Conservation (phyloP, 2,797 vertebrate species). For the Enteromius anoplus region DNA sequence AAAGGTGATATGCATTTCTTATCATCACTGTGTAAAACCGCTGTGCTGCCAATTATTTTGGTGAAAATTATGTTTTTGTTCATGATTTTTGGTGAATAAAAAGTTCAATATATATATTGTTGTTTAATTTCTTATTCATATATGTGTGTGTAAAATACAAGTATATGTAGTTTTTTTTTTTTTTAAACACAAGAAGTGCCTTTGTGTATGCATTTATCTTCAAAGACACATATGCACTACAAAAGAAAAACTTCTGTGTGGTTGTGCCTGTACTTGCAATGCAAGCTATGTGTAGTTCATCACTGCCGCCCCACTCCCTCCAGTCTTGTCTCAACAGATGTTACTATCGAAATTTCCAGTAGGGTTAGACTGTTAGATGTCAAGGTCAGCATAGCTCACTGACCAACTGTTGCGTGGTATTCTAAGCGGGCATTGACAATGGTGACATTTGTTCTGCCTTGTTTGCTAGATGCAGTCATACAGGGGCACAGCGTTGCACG, state of each 20-base stretch:
- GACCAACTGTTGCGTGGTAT: slow-evolving; percentile 59
- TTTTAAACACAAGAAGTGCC: slow-evolving; percentile 20
- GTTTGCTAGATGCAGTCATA: slow-evolving; percentile 20
- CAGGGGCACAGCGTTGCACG: not conserved
- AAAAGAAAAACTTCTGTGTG: not conserved
- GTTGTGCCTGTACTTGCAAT: not conserved
- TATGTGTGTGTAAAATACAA: no score
- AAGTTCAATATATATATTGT: no score
- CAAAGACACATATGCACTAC: not conserved
- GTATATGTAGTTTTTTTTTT: not conserved
- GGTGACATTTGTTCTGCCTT: slow-evolving; percentile 16
- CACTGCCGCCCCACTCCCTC: not conserved
- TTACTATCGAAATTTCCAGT: slow-evolving; percentile 11
- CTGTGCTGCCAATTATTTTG: no score
- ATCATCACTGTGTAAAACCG: no score
- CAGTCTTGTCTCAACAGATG: not conserved
- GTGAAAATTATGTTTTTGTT: no score
- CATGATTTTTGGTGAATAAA: not conserved
- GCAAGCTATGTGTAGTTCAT: not conserved
- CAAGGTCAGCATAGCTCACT: slow-evolving; percentile 56
- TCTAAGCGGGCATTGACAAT: slow-evolving; percentile 43
- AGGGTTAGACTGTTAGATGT: slow-evolving; percentile 31
- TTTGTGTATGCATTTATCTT: slow-evolving; percentile 11
- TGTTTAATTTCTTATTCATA: no score
- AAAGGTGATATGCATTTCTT: no score